Base-by-base conservation (phyloP, 2,113 vertebrate genomes). In the Tympanuchus pallidicinctus region DNA sequence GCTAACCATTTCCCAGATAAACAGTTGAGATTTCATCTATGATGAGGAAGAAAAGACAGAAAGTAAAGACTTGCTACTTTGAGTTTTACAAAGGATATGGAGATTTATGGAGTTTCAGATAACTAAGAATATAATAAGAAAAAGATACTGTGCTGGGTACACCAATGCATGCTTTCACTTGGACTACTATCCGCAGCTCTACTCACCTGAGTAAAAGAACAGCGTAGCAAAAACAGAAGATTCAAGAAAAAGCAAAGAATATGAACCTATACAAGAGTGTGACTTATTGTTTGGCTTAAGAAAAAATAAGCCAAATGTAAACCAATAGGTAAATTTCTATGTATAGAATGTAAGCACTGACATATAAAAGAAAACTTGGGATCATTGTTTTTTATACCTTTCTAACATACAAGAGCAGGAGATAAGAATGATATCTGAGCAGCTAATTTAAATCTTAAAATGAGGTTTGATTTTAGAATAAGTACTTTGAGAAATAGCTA, bases 1-100 rank as follows among this genome's bases (percentile, higher is more conserved):
- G 84, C 63, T 83, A 92, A 96, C 92, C 34, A 71, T 50, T 74
- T 92, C 47, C n/a, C 30, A 7, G 21, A 85, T 38, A 89, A 93
- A 92, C 75, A 76, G 43, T 75, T 87, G 82, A 87, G 82, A 80
- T 45, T 73, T 92, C 36, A 82, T 80, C 1, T 4, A 17, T 72
- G 59, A 90, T 57, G 34, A 15, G 22, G 57, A 66, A 83, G 78
- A 92, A 20, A 86, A 79, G 40, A 86, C 8, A 54, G 42, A 60
- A 81, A 65, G 22, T 77, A 80, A 86, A 89, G 4, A 50, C 61
- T 54, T 42, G 59, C 27, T 66, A 34, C n/a, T 71, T 50, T 34
- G 76, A 80, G 17, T 67, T 91, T 89, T 80, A 81, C n/a, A 88
- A 86, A 83, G 52, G 40, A 64, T 89, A 19, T 69, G 13, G 64